Base-by-base conservation (phyloP, 1,140 invertebrate genomes). In the Steinernema khuongi region DNA sequence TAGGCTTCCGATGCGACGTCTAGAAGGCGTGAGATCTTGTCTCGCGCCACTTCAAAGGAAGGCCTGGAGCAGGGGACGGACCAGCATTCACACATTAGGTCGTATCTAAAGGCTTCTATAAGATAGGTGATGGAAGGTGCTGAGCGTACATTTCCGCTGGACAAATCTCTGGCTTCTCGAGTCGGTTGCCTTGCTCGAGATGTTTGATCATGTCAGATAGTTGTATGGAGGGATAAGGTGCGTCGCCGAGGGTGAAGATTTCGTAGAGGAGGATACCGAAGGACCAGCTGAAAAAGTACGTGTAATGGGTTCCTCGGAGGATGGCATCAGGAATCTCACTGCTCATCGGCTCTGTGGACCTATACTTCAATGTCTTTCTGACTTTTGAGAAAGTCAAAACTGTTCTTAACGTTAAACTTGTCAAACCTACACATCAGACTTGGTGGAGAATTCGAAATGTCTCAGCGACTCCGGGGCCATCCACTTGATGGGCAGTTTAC, bases 401-500 rank as follows among this genome's bases (percentile, higher is more conserved):
- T n/a, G n/a, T n/a, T n/a, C n/a, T n/a, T n/a, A n/a, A n/a, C n/a
- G n/a, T n/a, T 32, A 33, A 66, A 76, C 74, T 76, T 67, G 28
- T 70, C 26, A 72, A 22, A 1, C 44, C 4, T 80, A 80, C 79
- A 80, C 43, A 36, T 81, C 74, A 18, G 74, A 50, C 70, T 81
- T 81, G 43, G 44, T 69, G 14, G 77, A 74, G 30, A 72, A 81
- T 33, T 74, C 72, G 36, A 69, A 79, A 7, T 67, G 14, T 36
- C 69, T 94, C 1, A 98, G 86, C 0, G 94, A 94, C 86, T 98
- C 96, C 0, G 94, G 94, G 0, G 95, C 94, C 96, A 98, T 97
- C 96, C 96, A 99, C 87, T 97, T 96, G 0, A 98, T 92, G 4
- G 32, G 66, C 14, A 70, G 31, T 88, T 90, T 89, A 88, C 91